phyloP scores from a whole-genome alignment of 2,113 vertebrate genomes.

The Poicephalus gulielmi region DNA sequence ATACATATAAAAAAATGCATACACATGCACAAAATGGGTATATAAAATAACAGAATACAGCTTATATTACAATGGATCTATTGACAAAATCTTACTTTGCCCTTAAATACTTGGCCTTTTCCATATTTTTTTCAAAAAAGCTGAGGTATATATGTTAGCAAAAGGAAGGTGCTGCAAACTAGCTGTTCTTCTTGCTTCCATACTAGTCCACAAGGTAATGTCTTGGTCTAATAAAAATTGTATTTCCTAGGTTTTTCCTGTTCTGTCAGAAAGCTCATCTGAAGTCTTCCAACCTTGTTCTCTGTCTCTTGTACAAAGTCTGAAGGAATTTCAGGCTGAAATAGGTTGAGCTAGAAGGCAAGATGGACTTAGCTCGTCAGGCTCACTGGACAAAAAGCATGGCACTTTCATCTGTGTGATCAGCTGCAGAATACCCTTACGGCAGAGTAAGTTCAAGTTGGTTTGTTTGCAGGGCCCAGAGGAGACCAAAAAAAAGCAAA shows the following conservation, averaged over 20 bases:
- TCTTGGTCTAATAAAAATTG: neutral
- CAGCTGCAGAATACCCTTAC: neutral
- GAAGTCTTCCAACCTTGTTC: neutral
- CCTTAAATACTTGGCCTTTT: neutral
- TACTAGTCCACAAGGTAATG: neutral
- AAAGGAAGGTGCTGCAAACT: neutral
- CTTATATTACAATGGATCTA: neutral
- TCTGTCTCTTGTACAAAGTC: neutral
- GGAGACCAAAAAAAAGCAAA: neutral
- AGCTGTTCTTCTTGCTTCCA: neutral
- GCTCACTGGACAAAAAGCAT: neutral
- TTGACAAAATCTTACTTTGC: neutral
- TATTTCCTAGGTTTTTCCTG: neutral
- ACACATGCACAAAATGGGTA: neutral
- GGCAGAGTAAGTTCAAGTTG: neutral
- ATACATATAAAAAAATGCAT: neutral
- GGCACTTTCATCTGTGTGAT: neutral
- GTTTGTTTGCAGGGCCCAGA: neutral
- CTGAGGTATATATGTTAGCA: neutral
- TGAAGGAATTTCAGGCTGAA: neutral
- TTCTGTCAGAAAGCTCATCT: neutral
- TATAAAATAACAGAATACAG: neutral
- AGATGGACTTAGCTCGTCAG: neutral
- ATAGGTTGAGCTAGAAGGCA: neutral
- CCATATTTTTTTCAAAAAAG: neutral